Percentiles rank a stretch among this genome's conserved stretches.
These are phyloP conservation scores for Epirrita christyi DNA, from an alignment of 2,888 invertebrate genomes.

Conservation along the genomic window DNA sequence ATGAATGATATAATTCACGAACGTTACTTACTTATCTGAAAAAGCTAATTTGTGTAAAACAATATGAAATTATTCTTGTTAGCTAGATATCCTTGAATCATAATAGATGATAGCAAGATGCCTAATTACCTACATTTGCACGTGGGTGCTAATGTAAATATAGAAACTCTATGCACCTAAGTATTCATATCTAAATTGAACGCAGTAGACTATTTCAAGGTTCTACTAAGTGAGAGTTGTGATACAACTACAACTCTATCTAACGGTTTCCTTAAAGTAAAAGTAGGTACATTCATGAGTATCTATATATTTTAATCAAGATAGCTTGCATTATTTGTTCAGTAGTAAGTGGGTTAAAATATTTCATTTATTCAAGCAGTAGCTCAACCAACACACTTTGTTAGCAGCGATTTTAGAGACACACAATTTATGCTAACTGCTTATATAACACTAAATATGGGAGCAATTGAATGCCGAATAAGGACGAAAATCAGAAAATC, in stretches of 20 bases:
- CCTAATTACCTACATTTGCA: neutral
- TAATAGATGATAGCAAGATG: neutral
- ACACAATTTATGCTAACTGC: neutral
- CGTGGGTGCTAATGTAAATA: neutral
- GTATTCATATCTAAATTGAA: neutral
- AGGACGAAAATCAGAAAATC: constrained; percentile 17
- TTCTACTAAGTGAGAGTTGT: neutral
- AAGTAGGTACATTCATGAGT: too few relatives aligned
- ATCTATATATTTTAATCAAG: neutral
- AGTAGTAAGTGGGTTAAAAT: neutral
- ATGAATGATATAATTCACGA: too few relatives aligned
- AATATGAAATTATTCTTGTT: too few relatives aligned
- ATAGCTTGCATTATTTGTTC: neutral
- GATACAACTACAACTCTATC: too few relatives aligned
- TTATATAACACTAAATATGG: neutral
- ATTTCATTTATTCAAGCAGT: neutral
- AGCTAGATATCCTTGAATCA: neutral
- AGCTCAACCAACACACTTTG: neutral
- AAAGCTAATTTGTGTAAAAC: too few relatives aligned
- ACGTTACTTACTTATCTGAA: too few relatives aligned
- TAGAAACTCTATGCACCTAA: neutral
- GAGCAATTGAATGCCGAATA: constrained; percentile 3
- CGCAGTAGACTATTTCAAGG: neutral
- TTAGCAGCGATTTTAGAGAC: neutral
- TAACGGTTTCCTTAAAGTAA: too few relatives aligned